Percentiles rank a stretch among this genome's conserved stretches.
Conservation (phyloP, 2,888 invertebrate species). For the Drosophila anomelani region DNA sequence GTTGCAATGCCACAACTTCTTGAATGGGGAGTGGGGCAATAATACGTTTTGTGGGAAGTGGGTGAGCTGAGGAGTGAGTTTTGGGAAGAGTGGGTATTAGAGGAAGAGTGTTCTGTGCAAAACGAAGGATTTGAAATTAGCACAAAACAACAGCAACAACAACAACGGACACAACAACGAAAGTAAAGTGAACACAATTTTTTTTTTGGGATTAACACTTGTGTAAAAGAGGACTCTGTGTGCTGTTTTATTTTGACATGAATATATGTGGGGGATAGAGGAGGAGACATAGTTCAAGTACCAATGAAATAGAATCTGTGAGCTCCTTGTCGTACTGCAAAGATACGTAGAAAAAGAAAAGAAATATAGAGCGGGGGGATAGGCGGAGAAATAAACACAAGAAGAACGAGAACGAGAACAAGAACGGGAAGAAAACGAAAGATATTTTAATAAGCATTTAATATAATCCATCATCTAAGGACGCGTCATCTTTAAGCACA, state of each 20-base stretch:
- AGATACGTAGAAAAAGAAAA: slow-evolving; percentile 73
- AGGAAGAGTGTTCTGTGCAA: slow-evolving; percentile 5
- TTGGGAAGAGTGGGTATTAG: background rate
- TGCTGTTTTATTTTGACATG: slow-evolving; percentile 35
- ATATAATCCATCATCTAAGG: slow-evolving; percentile 21
- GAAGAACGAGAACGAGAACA: slow-evolving; percentile 49
- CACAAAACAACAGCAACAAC: slow-evolving; percentile 26
- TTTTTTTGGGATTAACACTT: slow-evolving; percentile 11
- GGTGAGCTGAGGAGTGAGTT: slow-evolving; percentile 14
- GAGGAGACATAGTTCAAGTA: slow-evolving; percentile 67
- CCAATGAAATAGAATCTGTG: slow-evolving; percentile 85
- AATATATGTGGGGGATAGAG: slow-evolving; percentile 5
- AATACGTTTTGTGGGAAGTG: slow-evolving; percentile 30
- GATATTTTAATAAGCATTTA: slow-evolving; percentile 46
- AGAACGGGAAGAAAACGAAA: slow-evolving; percentile 47
- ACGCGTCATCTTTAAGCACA: slow-evolving; percentile 20
- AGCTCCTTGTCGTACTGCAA: slow-evolving; percentile 85
- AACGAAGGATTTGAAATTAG: slow-evolving; percentile 27
- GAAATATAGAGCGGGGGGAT: slow-evolving; percentile 56
- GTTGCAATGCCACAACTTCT: slow-evolving; percentile 28
- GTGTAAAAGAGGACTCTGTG: slow-evolving; percentile 18
- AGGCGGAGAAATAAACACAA: slow-evolving; percentile 43
- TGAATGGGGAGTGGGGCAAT: slow-evolving; percentile 20
- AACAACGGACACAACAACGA: slow-evolving; percentile 27
- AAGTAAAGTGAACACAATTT: slow-evolving; percentile 29